phyloP scores from a whole-genome alignment of 2,888 invertebrate species.

The Ferrisia virgata region DNA sequence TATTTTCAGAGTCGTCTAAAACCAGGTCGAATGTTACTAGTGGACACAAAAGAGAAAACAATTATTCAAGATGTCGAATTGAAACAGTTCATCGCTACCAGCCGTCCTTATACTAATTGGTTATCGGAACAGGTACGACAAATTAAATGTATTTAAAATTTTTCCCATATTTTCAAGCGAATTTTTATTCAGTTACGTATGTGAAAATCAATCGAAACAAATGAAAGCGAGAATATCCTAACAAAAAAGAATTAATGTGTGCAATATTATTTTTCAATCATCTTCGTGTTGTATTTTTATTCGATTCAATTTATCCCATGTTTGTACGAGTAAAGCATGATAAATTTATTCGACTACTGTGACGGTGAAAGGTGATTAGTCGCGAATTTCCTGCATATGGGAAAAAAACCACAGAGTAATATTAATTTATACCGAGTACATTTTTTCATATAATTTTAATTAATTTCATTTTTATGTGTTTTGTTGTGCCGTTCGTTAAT shows the following conservation, averaged over 20 bases:
- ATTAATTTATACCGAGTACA: neutral
- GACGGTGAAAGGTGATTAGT: neutral
- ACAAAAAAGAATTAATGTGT: neutral
- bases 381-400: neutral
- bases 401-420: neutral
- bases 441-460: neutral
- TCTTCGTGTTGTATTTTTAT: neutral
- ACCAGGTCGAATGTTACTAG: conserved; percentile 96
- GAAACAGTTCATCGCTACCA: conserved; percentile 80
- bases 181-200: neutral
- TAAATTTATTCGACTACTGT: neutral
- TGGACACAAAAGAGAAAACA: conserved; percentile 85
- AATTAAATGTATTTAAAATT: neutral
- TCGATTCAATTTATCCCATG: neutral
- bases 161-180: neutral
- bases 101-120: conserved; percentile 88
- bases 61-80: conserved; percentile 93
- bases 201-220: neutral
- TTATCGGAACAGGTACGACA: conserved; percentile 76
- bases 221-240: neutral
- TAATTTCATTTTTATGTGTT: neutral
- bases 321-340: neutral
- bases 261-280: neutral
- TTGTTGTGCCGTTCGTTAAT: conserved; percentile 27
- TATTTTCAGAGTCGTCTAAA: conserved; percentile 82